Evolutionary conservation across 2,113 vertebrate genomes (phyloP), one percentile per base, ranked within the genome.

Genomic region (Caranx ignobilis): DNA sequence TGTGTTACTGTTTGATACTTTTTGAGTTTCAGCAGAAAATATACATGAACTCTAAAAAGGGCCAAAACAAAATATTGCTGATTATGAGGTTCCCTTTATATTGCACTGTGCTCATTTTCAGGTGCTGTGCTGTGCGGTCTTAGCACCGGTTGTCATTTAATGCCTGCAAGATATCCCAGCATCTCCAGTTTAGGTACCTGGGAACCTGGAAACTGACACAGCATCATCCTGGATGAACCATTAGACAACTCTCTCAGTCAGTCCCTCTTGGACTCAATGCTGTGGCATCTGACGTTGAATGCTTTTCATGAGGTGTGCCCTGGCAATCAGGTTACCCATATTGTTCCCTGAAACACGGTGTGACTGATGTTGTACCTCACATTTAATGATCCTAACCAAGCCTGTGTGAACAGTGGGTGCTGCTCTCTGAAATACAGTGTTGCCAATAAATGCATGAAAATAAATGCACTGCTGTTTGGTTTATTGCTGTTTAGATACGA

Each of bases 101-200:
- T 19, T 56, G 31, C n/a, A 12, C 35, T 82, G 47, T 71, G 11
- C 69, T 88, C 26, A 19, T 90, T 92, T 90, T 26, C 87, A 95
- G 94, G 87, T 95, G 94, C 87, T 95, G 94, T 92, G 94, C 92
- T 11, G 48, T 91, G 71, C 79, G 93, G 15, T 85, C 81, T 81
- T 93, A 94, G 86, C 84, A 81, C 52, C 68, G 26, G 71, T 21
- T 63, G 19, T 59, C 32, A 11, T 18, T 62, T 21, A 57, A 69
- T 5, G 26, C 76, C 80, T 67, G 65, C 31, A 52, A 69, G 59
- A 69, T 63, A 64, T 39, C 68, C 35, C 39, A 48, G 32, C 0
- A 59, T 59, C 55, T 80, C 43, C 57, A 48, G 55, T 6, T 11
- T 48, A 72, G 21, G 61, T 1, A 72, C 65, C 48, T 61, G 79